Percentiles rank a stretch among this genome's conserved stretches.
Evolutionary conservation across 1,140 invertebrate species (phyloP).

Genomic region (Mesaphorura yosii): DNA sequence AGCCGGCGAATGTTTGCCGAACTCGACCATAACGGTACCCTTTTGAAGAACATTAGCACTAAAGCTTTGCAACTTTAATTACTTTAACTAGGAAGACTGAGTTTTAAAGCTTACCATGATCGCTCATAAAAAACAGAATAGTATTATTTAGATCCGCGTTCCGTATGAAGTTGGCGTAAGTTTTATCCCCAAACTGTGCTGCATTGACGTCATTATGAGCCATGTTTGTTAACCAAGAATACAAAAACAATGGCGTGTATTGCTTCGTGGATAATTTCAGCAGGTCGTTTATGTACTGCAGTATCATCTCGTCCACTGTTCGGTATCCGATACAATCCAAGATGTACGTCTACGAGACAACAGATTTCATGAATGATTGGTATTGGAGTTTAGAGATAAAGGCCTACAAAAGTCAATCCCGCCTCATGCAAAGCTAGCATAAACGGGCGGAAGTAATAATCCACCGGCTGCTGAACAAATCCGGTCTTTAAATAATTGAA

Average conservation of each 20-base stretch:
- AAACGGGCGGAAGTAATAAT: conserved; percentile 38
- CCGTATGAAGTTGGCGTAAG: conserved; percentile 7
- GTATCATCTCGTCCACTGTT: conserved; percentile 20
- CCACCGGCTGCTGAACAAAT: conserved; percentile 36
- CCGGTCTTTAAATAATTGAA: conserved; percentile 38
- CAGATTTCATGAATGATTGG: background rate
- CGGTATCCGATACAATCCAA: conserved; percentile 22
- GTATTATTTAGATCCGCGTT: conserved; percentile 19
- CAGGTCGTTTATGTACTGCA: conserved; percentile 15
- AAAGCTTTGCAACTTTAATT: too few species aligned
- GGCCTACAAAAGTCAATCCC: background rate
- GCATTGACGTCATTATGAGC: conserved; percentile 13
- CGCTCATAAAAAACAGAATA: conserved; percentile 27
- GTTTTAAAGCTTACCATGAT: too few species aligned
- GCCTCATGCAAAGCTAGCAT: conserved; percentile 22
- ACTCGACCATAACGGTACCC: conserved; percentile 19
- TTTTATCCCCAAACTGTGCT: conserved; percentile 4
- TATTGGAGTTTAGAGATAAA: background rate
- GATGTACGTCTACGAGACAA: conserved; percentile 7
- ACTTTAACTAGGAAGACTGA: too few species aligned
- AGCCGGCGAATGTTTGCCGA: conserved; percentile 23
- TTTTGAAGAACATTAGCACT: too few species aligned
- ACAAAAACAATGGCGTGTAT: conserved; percentile 17
- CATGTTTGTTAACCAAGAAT: conserved; percentile 20
- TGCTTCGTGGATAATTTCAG: background rate